Conservation (phyloP, 23 tunicate genomes). For the Corella eumyota region DNA sequence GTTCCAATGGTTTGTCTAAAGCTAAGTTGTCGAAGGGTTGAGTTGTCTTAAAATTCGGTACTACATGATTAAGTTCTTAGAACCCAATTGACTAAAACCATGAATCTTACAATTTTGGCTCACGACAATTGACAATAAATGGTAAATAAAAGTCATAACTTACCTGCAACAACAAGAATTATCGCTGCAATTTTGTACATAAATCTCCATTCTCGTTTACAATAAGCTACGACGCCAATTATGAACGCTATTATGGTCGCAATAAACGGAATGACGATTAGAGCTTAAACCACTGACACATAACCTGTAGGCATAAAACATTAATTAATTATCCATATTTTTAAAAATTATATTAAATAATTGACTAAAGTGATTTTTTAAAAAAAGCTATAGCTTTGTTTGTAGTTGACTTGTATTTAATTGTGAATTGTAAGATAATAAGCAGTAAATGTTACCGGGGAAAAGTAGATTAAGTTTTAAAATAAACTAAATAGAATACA, state of each 20-base stretch:
- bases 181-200: slow-evolving; percentile 79
- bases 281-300: slow-evolving; percentile 59
- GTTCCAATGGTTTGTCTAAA: too few species aligned
- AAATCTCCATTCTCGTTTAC: slow-evolving; percentile 88
- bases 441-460: too few species aligned
- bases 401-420: too few species aligned
- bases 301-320: slow-evolving; percentile 49
- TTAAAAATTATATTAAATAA: not conserved
- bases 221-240: slow-evolving; percentile 72
- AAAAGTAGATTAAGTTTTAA: too few species aligned
- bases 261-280: slow-evolving; percentile 70
- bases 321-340: not conserved
- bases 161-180: slow-evolving; percentile 72
- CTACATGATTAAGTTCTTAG: not conserved
- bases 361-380: not conserved
- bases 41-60: not conserved
- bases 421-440: too few species aligned
- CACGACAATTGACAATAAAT: too few species aligned
- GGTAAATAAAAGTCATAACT: too few species aligned
- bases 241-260: slow-evolving; percentile 59
- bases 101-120: too few species aligned
- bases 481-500: too few species aligned
- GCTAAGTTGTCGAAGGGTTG: not conserved
- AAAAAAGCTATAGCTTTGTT: too few species aligned
- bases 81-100: not conserved